Evolutionary conservation across 2,888 invertebrate genomes (phyloP).

Genomic region (Cheilosia impressa): DNA sequence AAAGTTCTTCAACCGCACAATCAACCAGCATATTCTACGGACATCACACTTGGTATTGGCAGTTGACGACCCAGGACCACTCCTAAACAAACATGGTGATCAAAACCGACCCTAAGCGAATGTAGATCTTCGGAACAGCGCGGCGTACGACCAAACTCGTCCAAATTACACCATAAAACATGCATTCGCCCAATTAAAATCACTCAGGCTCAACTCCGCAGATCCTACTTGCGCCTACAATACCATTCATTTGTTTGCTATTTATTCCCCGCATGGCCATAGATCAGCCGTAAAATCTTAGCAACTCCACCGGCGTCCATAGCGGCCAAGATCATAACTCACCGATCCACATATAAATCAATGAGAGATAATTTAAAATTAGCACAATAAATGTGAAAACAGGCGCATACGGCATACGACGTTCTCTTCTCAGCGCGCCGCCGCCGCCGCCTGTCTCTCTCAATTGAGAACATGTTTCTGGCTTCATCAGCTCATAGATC

Average conservation of each 20-base stretch:
- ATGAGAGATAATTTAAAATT: constrained; percentile 73
- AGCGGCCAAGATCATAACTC: constrained; percentile 66
- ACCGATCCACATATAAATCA: constrained; percentile 73
- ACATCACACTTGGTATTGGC: too few species aligned
- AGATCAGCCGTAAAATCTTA: constrained; percentile 46
- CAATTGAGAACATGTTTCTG: constrained; percentile 62
- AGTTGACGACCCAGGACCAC: too few species aligned
- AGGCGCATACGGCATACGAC: constrained; percentile 50
- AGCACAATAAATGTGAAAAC: constrained; percentile 74
- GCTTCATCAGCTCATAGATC: constrained; percentile 70
- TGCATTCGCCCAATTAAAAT: constrained; percentile 34
- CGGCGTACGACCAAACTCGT: too few species aligned
- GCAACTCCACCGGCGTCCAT: constrained; percentile 48
- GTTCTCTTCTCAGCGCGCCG: constrained; percentile 3
- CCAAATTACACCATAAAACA: too few species aligned
- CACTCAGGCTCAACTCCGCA: constrained; percentile 16
- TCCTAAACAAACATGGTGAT: too few species aligned
- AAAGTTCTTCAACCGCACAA: too few species aligned
- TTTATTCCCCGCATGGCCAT: constrained; percentile 43
- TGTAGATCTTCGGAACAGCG: too few species aligned
- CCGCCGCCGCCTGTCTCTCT: constrained; percentile 31
- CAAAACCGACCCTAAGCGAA: too few species aligned
- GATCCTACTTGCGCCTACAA: constrained; percentile 27
- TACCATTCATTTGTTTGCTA: constrained; percentile 60
- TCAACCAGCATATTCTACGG: too few species aligned